Base-by-base conservation (phyloP, 2,797 vertebrate species). In the Coendou prehensilis region DNA sequence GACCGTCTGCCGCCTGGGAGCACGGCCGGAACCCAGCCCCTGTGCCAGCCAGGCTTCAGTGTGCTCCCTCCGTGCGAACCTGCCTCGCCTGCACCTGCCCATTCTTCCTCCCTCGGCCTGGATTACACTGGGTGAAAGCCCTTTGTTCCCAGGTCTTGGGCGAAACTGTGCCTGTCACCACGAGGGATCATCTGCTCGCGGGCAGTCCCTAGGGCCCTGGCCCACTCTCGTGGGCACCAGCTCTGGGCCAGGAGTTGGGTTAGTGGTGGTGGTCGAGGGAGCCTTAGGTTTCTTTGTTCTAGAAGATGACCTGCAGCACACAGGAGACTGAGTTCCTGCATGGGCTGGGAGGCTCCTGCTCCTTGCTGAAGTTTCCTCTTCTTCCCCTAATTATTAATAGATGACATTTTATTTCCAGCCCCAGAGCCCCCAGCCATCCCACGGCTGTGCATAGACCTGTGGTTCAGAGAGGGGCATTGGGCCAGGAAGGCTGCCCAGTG, bases 1-100 rank as follows among this genome's bases (percentile, higher is more conserved):
- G 98, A 99, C 99, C 98, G 99, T 99, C 99, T 99, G 98, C 99
- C 98, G 98, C 99, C 99, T 98, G 99, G 98, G 98, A 98, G 98
- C 96, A 97, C 98, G 98, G 98, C 98, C 98, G 98, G 99, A 99
- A 98, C 98, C 98, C 96, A 17, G 98, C 98, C 98, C 97, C 93
- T 57, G 98, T 99, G 99, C 99, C 99, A 99, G 98, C 98, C 98
- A 89, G 98, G 95, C 97, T 98, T 98, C 33, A 23, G n/a, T 89
- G 81, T 0, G 0, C 92, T 71, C 98, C 98, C 98, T 98, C 98
- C 98, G 96, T 98, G 98, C 98, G 99, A 98, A 98, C 98, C 98
- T 98, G 97, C 97, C 97, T 97, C 97, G 95, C 97, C 63, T 96
- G 95, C 98, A 98, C 98, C 98, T 98, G 98, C 98, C 98, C 98